Evolutionary conservation across 2,888 invertebrate genomes (phyloP).

Genomic region (Chrysodeixis includens): DNA sequence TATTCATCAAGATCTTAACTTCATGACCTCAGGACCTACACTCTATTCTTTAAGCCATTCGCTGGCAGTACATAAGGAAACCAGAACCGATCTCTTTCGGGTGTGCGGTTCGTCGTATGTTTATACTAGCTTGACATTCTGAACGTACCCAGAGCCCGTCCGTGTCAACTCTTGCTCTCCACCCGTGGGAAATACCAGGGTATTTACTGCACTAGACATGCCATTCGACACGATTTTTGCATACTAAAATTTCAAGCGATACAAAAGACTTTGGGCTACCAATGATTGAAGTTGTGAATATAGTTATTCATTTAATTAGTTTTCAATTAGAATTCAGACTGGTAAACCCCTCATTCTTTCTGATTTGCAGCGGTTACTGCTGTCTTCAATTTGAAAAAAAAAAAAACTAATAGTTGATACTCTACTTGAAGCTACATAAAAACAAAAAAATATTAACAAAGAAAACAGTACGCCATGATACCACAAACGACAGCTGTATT

Average conservation of each 20-base stretch:
- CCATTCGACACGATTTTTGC: background rate
- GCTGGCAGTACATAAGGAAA: background rate
- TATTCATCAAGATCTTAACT: background rate
- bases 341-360: too few species aligned
- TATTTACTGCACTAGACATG: conserved; percentile 16
- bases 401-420: too few species aligned
- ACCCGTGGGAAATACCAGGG: conserved; percentile 25
- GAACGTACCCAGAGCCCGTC: conserved; percentile 13
- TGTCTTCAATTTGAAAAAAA: too few species aligned
- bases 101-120: conserved; percentile 5
- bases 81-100: conserved; percentile 22
- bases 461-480: too few species aligned
- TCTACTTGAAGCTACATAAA: too few species aligned
- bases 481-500: too few species aligned
- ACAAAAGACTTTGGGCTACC: background rate
- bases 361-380: too few species aligned
- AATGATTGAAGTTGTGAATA: background rate
- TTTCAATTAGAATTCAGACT: too few species aligned
- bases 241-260: conserved; percentile 2
- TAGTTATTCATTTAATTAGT: too few species aligned
- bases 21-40: background rate
- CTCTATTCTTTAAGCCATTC: background rate
- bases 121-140: conserved; percentile 17
- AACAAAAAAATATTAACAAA: too few species aligned
- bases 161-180: conserved; percentile 17